phyloP scores from a whole-genome alignment of 2,113 vertebrate genomes.

The Nannobrachium achirus region DNA sequence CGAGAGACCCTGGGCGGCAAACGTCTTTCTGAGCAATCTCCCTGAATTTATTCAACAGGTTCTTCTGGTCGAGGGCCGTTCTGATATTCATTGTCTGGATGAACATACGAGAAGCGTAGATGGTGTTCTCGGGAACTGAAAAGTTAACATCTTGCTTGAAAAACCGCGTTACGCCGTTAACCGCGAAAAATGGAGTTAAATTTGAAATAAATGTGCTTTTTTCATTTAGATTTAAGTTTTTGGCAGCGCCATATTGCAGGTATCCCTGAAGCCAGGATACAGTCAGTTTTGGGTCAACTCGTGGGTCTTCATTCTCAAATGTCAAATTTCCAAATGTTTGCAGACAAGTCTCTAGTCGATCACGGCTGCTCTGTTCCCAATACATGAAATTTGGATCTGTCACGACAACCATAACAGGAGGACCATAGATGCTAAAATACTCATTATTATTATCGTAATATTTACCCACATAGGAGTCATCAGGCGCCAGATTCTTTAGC shows the following conservation, averaged over 20 bases:
- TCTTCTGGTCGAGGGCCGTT: conserved; percentile 58
- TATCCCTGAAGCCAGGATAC: too few species aligned
- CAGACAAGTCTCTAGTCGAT: too few species aligned
- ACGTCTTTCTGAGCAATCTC: conserved; percentile 60
- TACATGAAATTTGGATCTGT: too few species aligned
- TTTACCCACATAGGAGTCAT: too few species aligned
- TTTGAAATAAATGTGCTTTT: conserved; percentile 69
- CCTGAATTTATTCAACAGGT: conserved; percentile 73
- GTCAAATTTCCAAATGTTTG: too few species aligned
- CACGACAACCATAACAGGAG: conserved; percentile 79
- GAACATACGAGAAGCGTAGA: conserved; percentile 78
- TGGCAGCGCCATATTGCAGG: too few species aligned
- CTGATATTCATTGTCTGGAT: conserved; percentile 76
- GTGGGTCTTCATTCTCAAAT: conserved; percentile 79
- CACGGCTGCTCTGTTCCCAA: too few species aligned
- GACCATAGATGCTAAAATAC: conserved; percentile 76
- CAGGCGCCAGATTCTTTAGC: conserved; percentile 76
- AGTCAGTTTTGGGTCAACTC: conserved; percentile 35
- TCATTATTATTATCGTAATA: too few species aligned
- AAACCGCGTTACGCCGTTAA: conserved; percentile 32
- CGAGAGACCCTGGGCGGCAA: conserved; percentile 64
- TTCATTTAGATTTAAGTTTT: too few species aligned
- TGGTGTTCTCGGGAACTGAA: conserved; percentile 38
- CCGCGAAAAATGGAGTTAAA: conserved; percentile 63
- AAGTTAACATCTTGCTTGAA: conserved; percentile 76